Conservation (phyloP, 2,113 vertebrate species). For the Garra rufa region DNA sequence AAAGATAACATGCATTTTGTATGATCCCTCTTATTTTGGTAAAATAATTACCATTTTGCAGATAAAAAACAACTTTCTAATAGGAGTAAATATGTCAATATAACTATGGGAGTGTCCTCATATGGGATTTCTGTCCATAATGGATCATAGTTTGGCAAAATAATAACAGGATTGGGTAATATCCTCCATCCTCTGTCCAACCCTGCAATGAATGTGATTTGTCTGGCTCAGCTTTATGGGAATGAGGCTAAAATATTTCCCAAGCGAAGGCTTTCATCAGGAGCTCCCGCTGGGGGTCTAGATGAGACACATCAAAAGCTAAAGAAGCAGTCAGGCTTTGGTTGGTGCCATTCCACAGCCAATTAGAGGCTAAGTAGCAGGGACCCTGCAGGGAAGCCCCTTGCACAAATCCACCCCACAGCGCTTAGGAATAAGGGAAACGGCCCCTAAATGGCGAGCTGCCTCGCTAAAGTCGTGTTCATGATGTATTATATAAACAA, state of each 20-base stretch:
- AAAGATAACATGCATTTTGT: too few relatives aligned
- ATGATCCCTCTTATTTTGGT: too few relatives aligned
- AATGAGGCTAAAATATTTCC: slow-evolving; percentile 49
- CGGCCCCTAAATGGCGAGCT: slow-evolving; percentile 35
- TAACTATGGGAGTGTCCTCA: neutral
- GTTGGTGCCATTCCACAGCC: slow-evolving; percentile 60
- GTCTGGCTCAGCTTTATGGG: slow-evolving; percentile 59
- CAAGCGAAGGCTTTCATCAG: slow-evolving; percentile 58
- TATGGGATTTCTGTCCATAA: neutral
- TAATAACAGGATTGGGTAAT: slow-evolving; percentile 41
- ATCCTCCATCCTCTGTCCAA: neutral
- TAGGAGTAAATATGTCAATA: too few relatives aligned
- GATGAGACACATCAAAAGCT: slow-evolving; percentile 63
- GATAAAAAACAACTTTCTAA: too few relatives aligned
- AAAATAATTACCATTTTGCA: too few relatives aligned
- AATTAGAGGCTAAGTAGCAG: slow-evolving; percentile 59
- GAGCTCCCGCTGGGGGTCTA: slow-evolving; percentile 55
- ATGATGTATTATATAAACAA: slow-evolving; percentile 51
- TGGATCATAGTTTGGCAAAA: slow-evolving; percentile 18
- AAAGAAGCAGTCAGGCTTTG: slow-evolving; percentile 36
- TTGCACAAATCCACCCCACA: slow-evolving; percentile 51
- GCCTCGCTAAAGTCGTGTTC: slow-evolving; percentile 1
- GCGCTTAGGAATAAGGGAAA: slow-evolving; percentile 42
- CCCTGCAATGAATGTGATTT: slow-evolving; percentile 47
- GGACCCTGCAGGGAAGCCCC: slow-evolving; percentile 46